phyloP scores from a whole-genome alignment of 2,797 vertebrate genomes.

The Myotis vivesi region DNA sequence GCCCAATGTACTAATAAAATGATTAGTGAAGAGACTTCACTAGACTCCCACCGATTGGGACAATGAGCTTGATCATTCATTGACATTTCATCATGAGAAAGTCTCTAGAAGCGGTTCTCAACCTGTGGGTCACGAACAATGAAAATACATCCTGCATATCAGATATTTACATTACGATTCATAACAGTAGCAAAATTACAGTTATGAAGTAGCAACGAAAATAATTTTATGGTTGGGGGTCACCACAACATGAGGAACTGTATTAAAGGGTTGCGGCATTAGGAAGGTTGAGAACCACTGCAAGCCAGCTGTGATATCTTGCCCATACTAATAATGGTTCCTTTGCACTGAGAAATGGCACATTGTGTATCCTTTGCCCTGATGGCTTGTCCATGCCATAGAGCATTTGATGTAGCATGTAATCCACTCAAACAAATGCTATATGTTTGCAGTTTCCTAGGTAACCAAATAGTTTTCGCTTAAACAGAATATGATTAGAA shows the following conservation, averaged over 20 bases:
- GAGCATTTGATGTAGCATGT: not conserved
- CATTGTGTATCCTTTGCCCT: not conserved
- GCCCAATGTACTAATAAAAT: not conserved
- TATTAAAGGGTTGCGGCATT: too few relatives aligned
- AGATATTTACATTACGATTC: too few relatives aligned
- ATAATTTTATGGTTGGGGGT: too few relatives aligned
- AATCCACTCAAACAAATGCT: not conserved
- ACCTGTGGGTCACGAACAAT: too few relatives aligned
- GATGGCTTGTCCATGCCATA: not conserved
- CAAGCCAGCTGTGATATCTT: not conserved
- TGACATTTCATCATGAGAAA: not conserved
- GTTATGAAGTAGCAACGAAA: too few relatives aligned
- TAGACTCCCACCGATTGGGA: not conserved
- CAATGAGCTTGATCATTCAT: not conserved
- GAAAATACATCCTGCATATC: too few relatives aligned
- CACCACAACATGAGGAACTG: too few relatives aligned
- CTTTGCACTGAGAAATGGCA: not conserved
- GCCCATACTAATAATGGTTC: not conserved
- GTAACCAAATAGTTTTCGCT: conserved; percentile 23
- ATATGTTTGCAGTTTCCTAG: conserved; percentile 10
- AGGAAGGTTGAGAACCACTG: too few relatives aligned
- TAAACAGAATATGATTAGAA: not conserved
- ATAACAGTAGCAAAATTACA: too few relatives aligned
- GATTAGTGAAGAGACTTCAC: not conserved
- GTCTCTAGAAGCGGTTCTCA: not conserved